Conservation (phyloP, 2,888 invertebrate genomes). For the Coleophora deauratella region DNA sequence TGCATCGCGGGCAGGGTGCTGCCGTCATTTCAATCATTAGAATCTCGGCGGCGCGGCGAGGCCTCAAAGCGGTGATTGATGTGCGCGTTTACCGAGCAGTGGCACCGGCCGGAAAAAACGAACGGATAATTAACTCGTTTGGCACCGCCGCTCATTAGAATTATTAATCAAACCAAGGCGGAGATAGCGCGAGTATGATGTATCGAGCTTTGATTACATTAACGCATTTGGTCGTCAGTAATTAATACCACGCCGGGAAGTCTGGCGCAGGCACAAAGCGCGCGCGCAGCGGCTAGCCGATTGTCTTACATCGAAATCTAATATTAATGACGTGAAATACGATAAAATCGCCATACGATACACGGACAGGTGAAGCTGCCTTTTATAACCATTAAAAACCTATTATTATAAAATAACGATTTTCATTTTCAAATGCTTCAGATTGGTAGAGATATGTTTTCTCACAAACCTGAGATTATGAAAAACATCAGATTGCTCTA, state of each 20-base stretch:
- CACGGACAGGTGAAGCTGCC: no score
- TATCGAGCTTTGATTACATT: slow-evolving; percentile 73
- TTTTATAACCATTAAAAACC: no score
- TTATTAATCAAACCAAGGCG: slow-evolving; percentile 71
- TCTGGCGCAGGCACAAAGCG: slow-evolving; percentile 37
- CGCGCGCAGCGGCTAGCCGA: slow-evolving; percentile 7
- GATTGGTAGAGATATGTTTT: no score
- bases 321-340: slow-evolving; percentile 46
- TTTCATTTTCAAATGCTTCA: no score
- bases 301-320: slow-evolving; percentile 15
- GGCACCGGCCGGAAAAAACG: slow-evolving; percentile 61
- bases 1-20: slow-evolving; percentile 24
- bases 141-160: slow-evolving; percentile 73
- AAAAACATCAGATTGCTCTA: no score
- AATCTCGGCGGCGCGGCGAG: slow-evolving; percentile 51
- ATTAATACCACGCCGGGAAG: slow-evolving; percentile 66
- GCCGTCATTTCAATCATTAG: slow-evolving; percentile 63
- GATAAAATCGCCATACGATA: slow-evolving; percentile 7
- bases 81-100: slow-evolving; percentile 68
- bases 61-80: slow-evolving; percentile 69
- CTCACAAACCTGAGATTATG: no score
- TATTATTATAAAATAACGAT: no score
- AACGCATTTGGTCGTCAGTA: slow-evolving; percentile 58
- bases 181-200: slow-evolving; percentile 68
- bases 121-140: slow-evolving; percentile 73